Conservation (phyloP, 2,888 invertebrate species). For the Torymus texanus region DNA sequence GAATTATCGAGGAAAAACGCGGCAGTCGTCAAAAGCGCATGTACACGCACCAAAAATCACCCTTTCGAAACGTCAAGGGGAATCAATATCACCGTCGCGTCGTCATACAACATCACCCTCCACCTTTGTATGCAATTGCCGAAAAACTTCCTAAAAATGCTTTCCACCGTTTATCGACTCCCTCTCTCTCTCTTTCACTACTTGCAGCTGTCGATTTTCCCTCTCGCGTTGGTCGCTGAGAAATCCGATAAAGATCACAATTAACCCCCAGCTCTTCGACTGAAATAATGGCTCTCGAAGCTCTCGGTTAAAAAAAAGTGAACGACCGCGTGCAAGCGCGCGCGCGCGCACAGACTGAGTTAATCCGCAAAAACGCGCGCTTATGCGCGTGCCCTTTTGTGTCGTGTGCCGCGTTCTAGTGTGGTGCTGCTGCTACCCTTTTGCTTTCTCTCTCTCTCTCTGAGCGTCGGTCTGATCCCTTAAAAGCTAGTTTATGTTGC, state of each 20-base stretch:
- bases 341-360: constrained; percentile 40
- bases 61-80: constrained; percentile 27
- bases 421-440: constrained; percentile 43
- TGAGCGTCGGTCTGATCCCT: constrained; percentile 61
- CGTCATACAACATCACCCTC: no score
- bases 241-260: constrained; percentile 48
- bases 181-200: no score
- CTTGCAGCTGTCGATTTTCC: constrained; percentile 7
- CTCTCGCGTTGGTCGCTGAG: background rate
- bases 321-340: constrained; percentile 49
- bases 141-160: constrained; percentile 1
- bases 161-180: constrained; percentile 6
- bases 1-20: constrained; percentile 22
- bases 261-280: constrained; percentile 29
- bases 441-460: constrained; percentile 11
- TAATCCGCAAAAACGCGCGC: constrained; percentile 67
- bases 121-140: no score
- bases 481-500: constrained; percentile 67
- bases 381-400: constrained; percentile 13
- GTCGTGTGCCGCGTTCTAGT: background rate
- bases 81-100: background rate
- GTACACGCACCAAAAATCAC: background rate
- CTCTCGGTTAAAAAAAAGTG: constrained; percentile 10
- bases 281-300: constrained; percentile 50
- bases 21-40: background rate